phyloP scores from a whole-genome alignment of 2,888 invertebrate species.

The Drosophila paramelanica region DNA sequence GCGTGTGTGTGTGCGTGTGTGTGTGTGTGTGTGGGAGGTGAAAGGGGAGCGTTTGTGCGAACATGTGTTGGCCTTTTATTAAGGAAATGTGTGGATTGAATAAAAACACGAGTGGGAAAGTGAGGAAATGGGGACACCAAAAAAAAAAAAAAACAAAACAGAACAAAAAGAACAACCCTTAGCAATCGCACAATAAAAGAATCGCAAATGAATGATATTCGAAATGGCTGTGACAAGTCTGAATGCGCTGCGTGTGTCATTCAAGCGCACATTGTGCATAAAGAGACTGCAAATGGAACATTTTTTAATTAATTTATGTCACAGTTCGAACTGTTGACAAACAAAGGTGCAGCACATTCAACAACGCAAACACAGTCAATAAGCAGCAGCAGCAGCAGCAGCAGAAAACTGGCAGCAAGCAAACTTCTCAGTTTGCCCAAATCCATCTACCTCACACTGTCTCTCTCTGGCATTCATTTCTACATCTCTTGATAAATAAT shows the following conservation, averaged over 20 bases:
- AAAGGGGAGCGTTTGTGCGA: not conserved
- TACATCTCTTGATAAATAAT: constrained; percentile 39
- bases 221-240: constrained; percentile 29
- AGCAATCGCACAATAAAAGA: constrained; percentile 27
- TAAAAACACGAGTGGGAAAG: not conserved
- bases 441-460: not conserved
- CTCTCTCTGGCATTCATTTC: too few relatives aligned
- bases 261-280: constrained; percentile 36
- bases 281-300: constrained; percentile 11
- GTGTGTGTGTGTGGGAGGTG: constrained; percentile 9
- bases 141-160: not conserved
- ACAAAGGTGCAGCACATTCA: constrained; percentile 31
- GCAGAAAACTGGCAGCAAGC: constrained; percentile 33
- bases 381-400: constrained; percentile 6
- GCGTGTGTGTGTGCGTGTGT: not conserved
- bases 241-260: constrained; percentile 44
- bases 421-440: constrained; percentile 24
- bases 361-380: constrained; percentile 43
- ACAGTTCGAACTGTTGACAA: constrained; percentile 39
- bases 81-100: constrained; percentile 24
- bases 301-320: constrained; percentile 60
- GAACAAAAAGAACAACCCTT: constrained; percentile 19
- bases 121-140: constrained; percentile 4
- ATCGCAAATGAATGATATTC: constrained; percentile 15
- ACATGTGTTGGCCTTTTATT: constrained; percentile 39